Conservation (phyloP, 2,113 vertebrate genomes). For the Phalacrocorax pelagicus region DNA sequence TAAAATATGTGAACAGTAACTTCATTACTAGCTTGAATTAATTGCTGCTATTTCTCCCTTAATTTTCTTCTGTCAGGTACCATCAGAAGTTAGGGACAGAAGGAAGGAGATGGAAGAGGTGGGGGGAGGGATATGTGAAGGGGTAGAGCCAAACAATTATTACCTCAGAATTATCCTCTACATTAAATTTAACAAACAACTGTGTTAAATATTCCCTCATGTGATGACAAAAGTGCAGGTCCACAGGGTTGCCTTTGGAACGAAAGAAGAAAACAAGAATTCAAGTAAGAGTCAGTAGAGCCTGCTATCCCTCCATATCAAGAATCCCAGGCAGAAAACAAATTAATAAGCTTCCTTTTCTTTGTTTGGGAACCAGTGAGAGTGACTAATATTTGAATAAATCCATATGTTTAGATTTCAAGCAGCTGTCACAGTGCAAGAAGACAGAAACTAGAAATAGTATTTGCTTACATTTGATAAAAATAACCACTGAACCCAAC, state of each 20-base stretch:
- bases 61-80: not conserved
- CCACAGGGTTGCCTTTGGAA: not conserved
- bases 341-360: not conserved
- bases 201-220: not conserved
- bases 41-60: not conserved
- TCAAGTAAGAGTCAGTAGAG: not conserved
- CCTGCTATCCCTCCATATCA: not conserved
- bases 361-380: not conserved
- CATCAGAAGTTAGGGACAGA: not conserved
- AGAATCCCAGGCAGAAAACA: not conserved
- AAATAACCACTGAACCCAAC: conserved; percentile 10
- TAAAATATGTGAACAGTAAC: not conserved
- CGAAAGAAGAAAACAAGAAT: not conserved
- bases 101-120: not conserved
- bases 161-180: not conserved
- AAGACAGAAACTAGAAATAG: not conserved
- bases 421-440: not conserved
- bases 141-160: not conserved
- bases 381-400: conserved; percentile 45
- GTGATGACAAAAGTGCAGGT: not conserved
- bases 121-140: not conserved
- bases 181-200: not conserved
- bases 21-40: not conserved
- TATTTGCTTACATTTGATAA: conserved; percentile 12
- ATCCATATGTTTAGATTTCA: conserved; percentile 9